Percentiles rank a stretch among this genome's conserved stretches.
Evolutionary conservation across 2,113 vertebrate genomes (phyloP).

Genomic region (Caracal caracal): DNA sequence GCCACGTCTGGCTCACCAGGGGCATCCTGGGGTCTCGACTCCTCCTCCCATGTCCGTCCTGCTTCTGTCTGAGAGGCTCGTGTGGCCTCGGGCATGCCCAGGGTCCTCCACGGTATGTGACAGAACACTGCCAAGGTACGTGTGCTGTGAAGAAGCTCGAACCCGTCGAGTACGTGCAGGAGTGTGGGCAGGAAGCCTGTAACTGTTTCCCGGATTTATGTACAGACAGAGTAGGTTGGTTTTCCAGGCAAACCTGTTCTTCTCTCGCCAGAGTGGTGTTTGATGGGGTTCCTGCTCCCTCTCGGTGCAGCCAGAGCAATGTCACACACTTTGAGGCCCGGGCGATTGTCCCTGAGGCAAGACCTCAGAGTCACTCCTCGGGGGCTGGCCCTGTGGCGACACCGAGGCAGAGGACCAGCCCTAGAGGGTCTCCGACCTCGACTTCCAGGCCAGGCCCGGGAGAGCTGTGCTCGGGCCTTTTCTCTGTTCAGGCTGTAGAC

Average conservation of each 20-base stretch:
- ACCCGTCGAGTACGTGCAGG: fast-evolving
- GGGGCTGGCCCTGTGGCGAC: not conserved
- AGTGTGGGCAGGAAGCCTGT: fast-evolving
- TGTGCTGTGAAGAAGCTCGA: fast-evolving
- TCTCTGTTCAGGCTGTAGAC: not conserved
- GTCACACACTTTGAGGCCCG: not conserved
- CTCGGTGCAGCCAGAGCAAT: not conserved
- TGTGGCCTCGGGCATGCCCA: fast-evolving
- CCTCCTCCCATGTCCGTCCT: not conserved
- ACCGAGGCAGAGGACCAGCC: not conserved
- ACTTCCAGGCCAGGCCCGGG: not conserved
- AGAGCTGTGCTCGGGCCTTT: not conserved
- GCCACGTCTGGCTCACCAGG: not conserved
- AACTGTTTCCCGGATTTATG: fast-evolving
- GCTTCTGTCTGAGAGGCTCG: not conserved
- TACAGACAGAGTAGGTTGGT: not conserved
- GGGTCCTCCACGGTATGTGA: not conserved
- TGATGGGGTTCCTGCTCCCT: fast-evolving
- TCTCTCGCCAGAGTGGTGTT: not conserved
- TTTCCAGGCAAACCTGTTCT: not conserved
- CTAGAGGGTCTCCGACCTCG: not conserved
- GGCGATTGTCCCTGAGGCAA: not conserved
- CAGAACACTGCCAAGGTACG: fast-evolving
- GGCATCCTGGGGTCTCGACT: not conserved
- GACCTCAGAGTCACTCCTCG: not conserved